phyloP scores from a whole-genome alignment of 2,113 vertebrate genomes.

The Cettia cetti region DNA sequence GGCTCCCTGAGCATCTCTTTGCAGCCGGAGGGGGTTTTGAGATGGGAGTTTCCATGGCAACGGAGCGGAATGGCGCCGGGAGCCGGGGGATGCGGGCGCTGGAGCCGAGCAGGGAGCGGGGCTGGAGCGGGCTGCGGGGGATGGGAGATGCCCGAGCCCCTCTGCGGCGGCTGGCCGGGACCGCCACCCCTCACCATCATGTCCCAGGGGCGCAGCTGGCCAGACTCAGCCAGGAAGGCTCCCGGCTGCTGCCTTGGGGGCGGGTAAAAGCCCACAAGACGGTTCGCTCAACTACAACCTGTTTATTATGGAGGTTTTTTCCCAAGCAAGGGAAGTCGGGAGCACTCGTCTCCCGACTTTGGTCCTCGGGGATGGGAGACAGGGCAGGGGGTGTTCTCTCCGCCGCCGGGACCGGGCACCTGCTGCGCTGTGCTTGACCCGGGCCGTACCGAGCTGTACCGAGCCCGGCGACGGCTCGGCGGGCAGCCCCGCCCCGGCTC shows the following conservation, averaged over 20 bases:
- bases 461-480: neutral
- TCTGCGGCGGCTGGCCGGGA: neutral
- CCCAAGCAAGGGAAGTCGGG: neutral
- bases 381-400: neutral
- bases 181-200: accelerated
- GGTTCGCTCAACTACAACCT: neutral
- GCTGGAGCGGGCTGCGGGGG: neutral
- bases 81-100: neutral
- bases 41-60: conserved; percentile 24
- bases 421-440: neutral
- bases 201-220: accelerated
- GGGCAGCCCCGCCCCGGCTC: conserved; percentile 19
- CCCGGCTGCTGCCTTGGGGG: neutral
- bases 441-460: neutral
- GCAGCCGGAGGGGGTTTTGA: neutral
- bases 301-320: neutral
- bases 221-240: neutral
- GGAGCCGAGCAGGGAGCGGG: neutral
- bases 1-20: neutral
- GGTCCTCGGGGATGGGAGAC: neutral
- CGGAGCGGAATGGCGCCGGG: neutral
- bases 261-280: neutral
- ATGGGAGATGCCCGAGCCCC: neutral
- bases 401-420: neutral
- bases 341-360: neutral